Conservation (phyloP, 2,113 vertebrate species). For the Oxyruncus cristatus region DNA sequence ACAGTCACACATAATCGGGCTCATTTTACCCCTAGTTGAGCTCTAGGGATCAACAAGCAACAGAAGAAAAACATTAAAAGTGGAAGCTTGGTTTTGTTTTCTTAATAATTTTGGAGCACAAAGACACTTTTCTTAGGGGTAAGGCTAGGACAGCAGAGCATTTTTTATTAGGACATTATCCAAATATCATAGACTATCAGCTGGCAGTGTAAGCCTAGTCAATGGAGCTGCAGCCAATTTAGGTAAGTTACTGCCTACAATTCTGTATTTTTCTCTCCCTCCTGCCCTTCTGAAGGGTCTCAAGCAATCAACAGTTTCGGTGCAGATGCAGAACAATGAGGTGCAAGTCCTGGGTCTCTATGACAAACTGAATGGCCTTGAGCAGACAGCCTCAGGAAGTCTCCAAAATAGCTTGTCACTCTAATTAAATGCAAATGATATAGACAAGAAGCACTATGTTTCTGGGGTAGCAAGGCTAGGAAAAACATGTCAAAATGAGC, state of each 20-base stretch:
- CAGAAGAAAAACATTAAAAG: not conserved
- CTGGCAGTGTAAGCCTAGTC: not conserved
- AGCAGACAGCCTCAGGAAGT: not conserved
- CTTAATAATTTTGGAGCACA: not conserved
- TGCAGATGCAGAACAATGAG: not conserved
- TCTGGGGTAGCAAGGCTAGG: not conserved
- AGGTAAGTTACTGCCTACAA: not conserved
- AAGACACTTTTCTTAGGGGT: not conserved
- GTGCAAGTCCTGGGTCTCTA: not conserved
- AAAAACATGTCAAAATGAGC: not conserved
- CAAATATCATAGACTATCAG: not conserved
- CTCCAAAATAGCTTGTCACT: not conserved
- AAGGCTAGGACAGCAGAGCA: not conserved
- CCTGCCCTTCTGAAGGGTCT: not conserved
- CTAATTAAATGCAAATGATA: not conserved
- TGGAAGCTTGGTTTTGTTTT: not conserved
- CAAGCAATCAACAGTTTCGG: not conserved
- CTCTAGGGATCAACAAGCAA: not conserved
- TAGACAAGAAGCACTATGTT: not conserved
- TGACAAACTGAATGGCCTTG: not conserved
- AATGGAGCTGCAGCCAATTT: not conserved
- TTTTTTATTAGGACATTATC: not conserved
- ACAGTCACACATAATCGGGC: not conserved
- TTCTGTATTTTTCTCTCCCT: not conserved
- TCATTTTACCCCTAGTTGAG: not conserved